Conservation (phyloP, 2,113 vertebrate genomes). For the Brachirus orientalis region DNA sequence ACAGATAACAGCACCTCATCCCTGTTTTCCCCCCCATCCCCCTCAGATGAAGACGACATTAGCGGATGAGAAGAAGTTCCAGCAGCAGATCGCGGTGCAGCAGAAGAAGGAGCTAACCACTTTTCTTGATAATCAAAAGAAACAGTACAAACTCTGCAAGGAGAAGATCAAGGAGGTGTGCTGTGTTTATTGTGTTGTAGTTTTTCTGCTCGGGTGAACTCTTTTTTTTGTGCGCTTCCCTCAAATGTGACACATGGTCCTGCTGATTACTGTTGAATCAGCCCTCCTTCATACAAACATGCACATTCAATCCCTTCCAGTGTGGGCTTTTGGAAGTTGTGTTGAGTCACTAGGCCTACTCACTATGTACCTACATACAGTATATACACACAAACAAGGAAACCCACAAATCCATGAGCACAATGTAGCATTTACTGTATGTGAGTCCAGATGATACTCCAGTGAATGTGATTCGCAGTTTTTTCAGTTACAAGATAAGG, state of each 20-base stretch:
- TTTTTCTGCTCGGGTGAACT: slow-evolving; percentile 10
- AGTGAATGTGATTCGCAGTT: slow-evolving; percentile 41
- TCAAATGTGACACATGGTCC: slow-evolving; percentile 30
- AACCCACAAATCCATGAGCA: slow-evolving; percentile 22
- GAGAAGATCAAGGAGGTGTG: slow-evolving; percentile 99
- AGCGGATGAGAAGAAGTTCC: slow-evolving; percentile 98
- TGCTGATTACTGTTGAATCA: slow-evolving; percentile 47
- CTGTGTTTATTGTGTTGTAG: slow-evolving; percentile 24
- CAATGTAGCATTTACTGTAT: slow-evolving; percentile 9
- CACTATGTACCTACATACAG: slow-evolving; percentile 51
- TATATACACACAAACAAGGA: slow-evolving; percentile 23
- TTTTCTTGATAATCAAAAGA: slow-evolving; percentile 99
- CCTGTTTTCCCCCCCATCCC: neutral
- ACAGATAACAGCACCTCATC: neutral
- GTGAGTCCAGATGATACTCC: slow-evolving; percentile 33
- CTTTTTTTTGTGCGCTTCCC: slow-evolving; percentile 33
- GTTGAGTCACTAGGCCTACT: slow-evolving; percentile 69
- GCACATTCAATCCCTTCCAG: slow-evolving; percentile 29
- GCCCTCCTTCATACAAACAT: slow-evolving; percentile 51
- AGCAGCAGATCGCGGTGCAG: slow-evolving; percentile 98
- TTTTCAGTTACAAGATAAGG: slow-evolving; percentile 67
- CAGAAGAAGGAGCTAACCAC: slow-evolving; percentile 99
- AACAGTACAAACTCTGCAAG: slow-evolving; percentile 99
- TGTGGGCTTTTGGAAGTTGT: slow-evolving; percentile 28
- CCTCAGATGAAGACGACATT: slow-evolving; percentile 90